Evolutionary conservation across 2,888 invertebrate genomes (phyloP), one percentile per base, ranked within the genome.

Genomic region (Aquatica leii): DNA sequence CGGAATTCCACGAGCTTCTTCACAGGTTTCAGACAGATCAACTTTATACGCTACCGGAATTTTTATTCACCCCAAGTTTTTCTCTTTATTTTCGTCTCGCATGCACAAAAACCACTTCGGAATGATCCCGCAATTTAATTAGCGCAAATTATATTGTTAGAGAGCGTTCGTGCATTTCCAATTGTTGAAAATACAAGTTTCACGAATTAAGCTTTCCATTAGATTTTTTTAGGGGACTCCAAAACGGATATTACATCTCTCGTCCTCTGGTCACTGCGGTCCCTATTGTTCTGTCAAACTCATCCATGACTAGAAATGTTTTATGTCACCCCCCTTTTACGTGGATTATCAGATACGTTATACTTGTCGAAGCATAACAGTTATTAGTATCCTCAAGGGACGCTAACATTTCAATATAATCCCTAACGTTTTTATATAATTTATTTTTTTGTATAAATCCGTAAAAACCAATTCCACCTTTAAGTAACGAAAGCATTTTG

Each of bases 271-370:
- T 63, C 68, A 62, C 46, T 62, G 64, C 49, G 67, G 67, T 68
- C 66, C 68, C 66, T 53, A 67, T 70, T 70, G 70, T 70, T 59
- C 70, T 70, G 70, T 70, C 70, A 68, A 59, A 58, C 59, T 59
- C 67, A 67, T 68, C 68, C 70, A 66, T 54, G 62, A 64, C 64
- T 65, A 65, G 63, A 62, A 43, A 53, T 63, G 60, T 60, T 52
- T 60, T 63, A 54, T 58, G 51, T 57, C 62, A 48, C 54, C 52
- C 50, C 52, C 61, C 58, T 54, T 53, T 37, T 62, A 43, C 34
- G 49, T 43, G 56, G 64, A 61, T 66, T 66, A 68, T 68, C 68
- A 64, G 61, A 64, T 59, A 51, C 61, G 63, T 57, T 63, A 66
- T 59, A 66, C 58, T 63, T 66, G 68, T 66, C 65, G 63, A 59